phyloP scores from a whole-genome alignment of 2,888 invertebrate species.

The Bombylius major region DNA sequence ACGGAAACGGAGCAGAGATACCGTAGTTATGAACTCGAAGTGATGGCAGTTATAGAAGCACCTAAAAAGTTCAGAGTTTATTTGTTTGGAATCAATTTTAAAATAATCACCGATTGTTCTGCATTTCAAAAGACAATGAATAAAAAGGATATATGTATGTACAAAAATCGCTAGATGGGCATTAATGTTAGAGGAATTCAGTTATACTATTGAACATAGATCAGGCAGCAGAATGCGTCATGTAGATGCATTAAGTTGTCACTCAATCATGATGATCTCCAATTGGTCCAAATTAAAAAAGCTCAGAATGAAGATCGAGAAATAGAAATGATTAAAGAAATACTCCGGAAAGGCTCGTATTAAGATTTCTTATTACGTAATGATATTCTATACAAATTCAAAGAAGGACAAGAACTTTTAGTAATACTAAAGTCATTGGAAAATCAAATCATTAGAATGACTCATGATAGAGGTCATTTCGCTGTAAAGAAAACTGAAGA shows the following conservation, averaged over 20 bases:
- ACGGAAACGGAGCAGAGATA: neutral
- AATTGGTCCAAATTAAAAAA: too few relatives aligned
- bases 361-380: too few relatives aligned
- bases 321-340: too few relatives aligned
- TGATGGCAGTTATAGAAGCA: slow-evolving; percentile 20
- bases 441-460: too few relatives aligned
- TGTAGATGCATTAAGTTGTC: slow-evolving; percentile 8
- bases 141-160: slow-evolving; percentile 19
- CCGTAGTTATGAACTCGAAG: slow-evolving; percentile 13
- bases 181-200: slow-evolving; percentile 1
- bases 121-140: slow-evolving; percentile 20
- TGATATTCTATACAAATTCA: too few relatives aligned
- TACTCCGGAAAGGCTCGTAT: too few relatives aligned
- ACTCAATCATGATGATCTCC: neutral
- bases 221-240: slow-evolving; percentile 7
- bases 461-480: slow-evolving; percentile 10
- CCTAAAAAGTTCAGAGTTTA: slow-evolving; percentile 20
- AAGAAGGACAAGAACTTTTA: too few relatives aligned
- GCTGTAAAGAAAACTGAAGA: slow-evolving; percentile 7
- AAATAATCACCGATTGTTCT: slow-evolving; percentile 20
- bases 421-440: too few relatives aligned
- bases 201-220: slow-evolving; percentile 6
- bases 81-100: slow-evolving; percentile 17
- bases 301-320: too few relatives aligned
- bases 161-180: slow-evolving; percentile 23